Conservation (phyloP, 2,113 vertebrate genomes). For the Antigone vipio region DNA sequence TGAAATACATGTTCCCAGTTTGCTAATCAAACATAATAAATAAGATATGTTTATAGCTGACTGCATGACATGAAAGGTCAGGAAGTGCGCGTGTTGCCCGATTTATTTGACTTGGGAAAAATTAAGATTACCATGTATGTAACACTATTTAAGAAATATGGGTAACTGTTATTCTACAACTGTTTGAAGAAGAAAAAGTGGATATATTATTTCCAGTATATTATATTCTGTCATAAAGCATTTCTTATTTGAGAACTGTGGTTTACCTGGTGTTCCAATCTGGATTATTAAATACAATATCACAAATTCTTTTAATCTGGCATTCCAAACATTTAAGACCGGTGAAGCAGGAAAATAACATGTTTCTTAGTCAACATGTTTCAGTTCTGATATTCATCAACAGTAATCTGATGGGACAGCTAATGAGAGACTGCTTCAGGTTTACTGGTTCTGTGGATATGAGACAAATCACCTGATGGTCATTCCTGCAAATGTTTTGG, state of each 20-base stretch:
- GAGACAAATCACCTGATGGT: neutral
- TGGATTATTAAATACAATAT: neutral
- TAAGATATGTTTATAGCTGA: neutral
- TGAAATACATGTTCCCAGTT: neutral
- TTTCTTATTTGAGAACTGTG: neutral
- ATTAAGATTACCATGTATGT: neutral
- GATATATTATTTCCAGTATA: neutral
- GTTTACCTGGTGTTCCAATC: neutral
- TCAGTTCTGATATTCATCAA: neutral
- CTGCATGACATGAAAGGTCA: neutral
- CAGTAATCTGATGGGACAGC: neutral
- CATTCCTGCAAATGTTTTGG: neutral
- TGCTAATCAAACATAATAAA: neutral
- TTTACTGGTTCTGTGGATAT: neutral
- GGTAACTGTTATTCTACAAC: neutral
- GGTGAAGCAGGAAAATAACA: neutral
- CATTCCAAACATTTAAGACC: neutral
- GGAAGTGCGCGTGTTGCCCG: neutral
- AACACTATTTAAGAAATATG: neutral
- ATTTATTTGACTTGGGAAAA: neutral
- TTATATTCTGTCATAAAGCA: neutral
- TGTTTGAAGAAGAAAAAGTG: neutral
- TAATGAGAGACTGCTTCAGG: neutral
- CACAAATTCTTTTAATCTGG: neutral
- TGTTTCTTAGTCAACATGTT: neutral